phyloP scores from a whole-genome alignment of 1,140 invertebrate species.

The Caenorhabditis tropicalis region DNA sequence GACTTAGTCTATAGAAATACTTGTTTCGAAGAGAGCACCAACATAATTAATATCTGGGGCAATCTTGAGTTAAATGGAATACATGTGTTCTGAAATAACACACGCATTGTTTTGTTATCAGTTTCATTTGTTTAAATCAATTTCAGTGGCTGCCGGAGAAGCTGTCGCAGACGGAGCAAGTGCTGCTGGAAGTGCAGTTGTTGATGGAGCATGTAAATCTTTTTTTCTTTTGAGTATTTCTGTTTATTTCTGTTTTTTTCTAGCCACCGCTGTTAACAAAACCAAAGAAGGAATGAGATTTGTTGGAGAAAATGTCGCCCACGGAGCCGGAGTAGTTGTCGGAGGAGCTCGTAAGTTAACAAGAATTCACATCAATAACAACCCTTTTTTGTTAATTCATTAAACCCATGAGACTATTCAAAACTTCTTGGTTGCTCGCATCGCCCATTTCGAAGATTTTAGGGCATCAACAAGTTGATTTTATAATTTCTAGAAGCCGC shows the following conservation, averaged over 20 bases:
- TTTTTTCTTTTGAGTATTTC: not conserved
- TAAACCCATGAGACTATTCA: too few species aligned
- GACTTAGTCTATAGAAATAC: too few species aligned
- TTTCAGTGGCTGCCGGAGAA: slow-evolving; percentile 7
- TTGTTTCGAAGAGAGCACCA: too few species aligned
- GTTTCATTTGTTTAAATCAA: not conserved
- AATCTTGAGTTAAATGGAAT: too few species aligned
- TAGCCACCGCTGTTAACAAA: not conserved
- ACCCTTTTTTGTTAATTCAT: too few species aligned
- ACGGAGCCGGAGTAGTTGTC: slow-evolving; percentile 14
- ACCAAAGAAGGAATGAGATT: not conserved
- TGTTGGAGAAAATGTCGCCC: slow-evolving; percentile 6
- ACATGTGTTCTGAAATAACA: too few species aligned
- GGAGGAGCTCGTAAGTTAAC: not conserved
- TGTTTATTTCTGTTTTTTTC: not conserved
- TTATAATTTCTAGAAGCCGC: not conserved
- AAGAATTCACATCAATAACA: too few species aligned
- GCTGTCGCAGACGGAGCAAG: slow-evolving; percentile 36
- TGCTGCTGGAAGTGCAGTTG: slow-evolving; percentile 14
- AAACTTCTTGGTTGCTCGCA: too few species aligned
- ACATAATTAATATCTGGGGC: too few species aligned
- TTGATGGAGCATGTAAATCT: not conserved
- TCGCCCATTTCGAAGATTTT: too few species aligned
- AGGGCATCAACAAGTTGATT: too few species aligned
- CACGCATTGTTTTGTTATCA: too few species aligned